Percentiles rank a stretch among this genome's conserved stretches.
Conservation (phyloP, 2,888 invertebrate species). For the Synanthedon formicaeformis region DNA sequence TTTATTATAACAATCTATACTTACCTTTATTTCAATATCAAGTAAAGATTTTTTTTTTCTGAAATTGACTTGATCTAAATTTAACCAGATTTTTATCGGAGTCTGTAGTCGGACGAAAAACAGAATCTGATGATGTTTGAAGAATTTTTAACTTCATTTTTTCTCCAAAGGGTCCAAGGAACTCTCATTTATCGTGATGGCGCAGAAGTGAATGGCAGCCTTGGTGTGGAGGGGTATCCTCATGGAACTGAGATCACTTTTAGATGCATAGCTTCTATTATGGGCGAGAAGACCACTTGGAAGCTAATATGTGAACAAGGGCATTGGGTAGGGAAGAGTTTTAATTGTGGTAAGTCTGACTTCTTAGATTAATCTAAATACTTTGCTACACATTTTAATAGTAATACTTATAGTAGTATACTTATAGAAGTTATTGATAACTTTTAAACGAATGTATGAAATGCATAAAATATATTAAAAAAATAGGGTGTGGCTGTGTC, state of each 20-base stretch:
- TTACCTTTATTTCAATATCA: no score
- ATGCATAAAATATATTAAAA: no score
- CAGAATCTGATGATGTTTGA: no score
- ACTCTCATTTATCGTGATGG: slow-evolving; percentile 82
- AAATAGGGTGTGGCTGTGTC: no score
- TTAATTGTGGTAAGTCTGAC: slow-evolving; percentile 77
- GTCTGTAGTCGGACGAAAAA: no score
- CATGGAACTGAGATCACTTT: slow-evolving; percentile 87
- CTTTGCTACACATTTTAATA: background rate
- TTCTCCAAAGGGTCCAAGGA: slow-evolving; percentile 74
- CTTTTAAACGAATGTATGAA: no score
- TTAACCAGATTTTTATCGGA: no score
- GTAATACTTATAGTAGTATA: no score
- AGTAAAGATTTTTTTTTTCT: no score
- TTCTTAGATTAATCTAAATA: background rate
- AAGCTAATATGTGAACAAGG: slow-evolving; percentile 87
- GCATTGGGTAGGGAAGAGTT: slow-evolving; percentile 84
- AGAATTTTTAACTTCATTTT: background rate
- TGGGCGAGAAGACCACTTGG: slow-evolving; percentile 87
- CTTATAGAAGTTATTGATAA: no score
- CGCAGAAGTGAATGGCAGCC: slow-evolving; percentile 73
- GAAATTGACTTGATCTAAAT: no score
- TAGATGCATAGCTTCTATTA: slow-evolving; percentile 83
- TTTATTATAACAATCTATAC: no score
- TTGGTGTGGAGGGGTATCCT: slow-evolving; percentile 77